Base-by-base conservation (phyloP, 2,797 vertebrate genomes). In the Megaceryle alcyon region DNA sequence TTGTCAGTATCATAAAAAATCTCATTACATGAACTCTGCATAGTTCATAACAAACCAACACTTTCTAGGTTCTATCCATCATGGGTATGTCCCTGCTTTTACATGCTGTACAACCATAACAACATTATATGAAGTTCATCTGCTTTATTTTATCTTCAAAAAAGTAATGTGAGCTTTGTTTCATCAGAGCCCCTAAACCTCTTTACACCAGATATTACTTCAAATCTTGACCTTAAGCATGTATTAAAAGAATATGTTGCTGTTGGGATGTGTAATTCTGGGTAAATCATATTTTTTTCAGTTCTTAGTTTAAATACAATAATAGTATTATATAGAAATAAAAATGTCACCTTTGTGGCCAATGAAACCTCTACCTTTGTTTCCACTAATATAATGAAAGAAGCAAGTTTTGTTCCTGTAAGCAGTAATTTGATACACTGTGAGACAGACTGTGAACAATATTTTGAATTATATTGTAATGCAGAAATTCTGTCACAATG, bases 1-100 rank as follows among this genome's bases (percentile, higher is more conserved):
- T 97, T 98, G 97, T 98, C 96, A 80, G 89, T 92, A 88, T 96
- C 97, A 97, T 97, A 88, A 95, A 96, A 95, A 86, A 72, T 87
- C 66, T 60, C 97, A 96, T 95, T 25, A 91, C 96, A 96, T 97
- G 83, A 96, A 96, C 82, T 88, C 66, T 66, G 83, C 92, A 82
- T 46, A 84, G 94, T 88, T 95, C 96, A 96, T 93, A 90, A 57
- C 14, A 96, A 92, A 46, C 60, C 84, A 83, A 20, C 82, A 78
- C 65, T 53, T 83, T n/a, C 59, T 70, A 68, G 88, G 85, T 94
- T 92, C 88, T 96, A 94, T 94, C 91, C 94, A 82, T 94, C 80
- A 71, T 15, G 88, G 91, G 82, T 94, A 82, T 92, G 93, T 94
- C 93, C 91, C 88, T 94, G 94, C 92, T 96, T 96, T 93, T 82